phyloP scores from a whole-genome alignment of 2,888 invertebrate genomes.

The Gastracanthus pulcherrimus region DNA sequence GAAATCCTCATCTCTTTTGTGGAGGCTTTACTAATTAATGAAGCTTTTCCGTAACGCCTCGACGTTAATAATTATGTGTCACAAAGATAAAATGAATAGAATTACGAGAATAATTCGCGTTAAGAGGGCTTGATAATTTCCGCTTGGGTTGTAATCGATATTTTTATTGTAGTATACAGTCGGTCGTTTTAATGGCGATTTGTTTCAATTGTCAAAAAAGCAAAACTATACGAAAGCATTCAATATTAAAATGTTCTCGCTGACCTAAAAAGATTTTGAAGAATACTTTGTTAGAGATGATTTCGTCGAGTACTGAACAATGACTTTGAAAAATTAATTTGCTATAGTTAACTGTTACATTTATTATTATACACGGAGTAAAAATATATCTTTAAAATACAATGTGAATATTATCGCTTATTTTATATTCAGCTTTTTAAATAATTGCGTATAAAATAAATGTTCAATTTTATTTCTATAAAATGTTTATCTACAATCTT shows the following conservation, averaged over 20 bases:
- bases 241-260: background rate
- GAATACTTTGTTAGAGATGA: background rate
- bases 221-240: background rate
- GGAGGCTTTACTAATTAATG: slow-evolving; percentile 2
- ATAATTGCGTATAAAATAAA: too few species aligned
- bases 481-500: too few species aligned
- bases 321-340: background rate
- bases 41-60: background rate
- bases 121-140: background rate
- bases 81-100: slow-evolving; percentile 5
- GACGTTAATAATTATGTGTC: background rate
- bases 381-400: background rate
- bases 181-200: background rate
- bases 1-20: background rate
- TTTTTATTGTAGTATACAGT: background rate
- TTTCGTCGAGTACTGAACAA: background rate
- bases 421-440: too few species aligned
- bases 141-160: background rate
- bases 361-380: background rate
- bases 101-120: background rate
- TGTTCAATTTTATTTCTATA: too few species aligned
- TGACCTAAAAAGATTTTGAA: background rate
- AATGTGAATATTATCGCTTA: too few species aligned
- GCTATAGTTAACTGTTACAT: background rate
- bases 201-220: background rate